phyloP scores from a whole-genome alignment of 2,888 invertebrate genomes.

The Tinea trinotella region DNA sequence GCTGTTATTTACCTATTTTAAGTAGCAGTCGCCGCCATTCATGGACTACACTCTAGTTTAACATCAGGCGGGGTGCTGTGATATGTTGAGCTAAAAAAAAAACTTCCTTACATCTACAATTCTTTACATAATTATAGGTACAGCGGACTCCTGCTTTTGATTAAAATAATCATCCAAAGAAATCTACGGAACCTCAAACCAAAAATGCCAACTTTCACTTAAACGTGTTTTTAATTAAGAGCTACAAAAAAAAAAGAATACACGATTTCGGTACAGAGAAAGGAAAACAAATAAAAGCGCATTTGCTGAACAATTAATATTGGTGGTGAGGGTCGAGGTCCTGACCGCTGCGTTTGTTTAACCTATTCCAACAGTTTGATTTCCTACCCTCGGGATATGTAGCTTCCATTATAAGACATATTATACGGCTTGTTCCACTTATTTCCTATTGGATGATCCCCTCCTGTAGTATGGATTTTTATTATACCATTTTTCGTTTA shows the following conservation, averaged over 20 bases:
- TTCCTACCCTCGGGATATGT: conserved; percentile 64
- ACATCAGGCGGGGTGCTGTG: no score
- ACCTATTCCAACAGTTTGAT: conserved; percentile 72
- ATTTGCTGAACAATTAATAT: conserved; percentile 41
- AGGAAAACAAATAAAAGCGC: conserved; percentile 59
- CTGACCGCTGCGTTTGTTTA: conserved; percentile 55
- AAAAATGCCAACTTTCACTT: neutral
- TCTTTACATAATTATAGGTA: no score
- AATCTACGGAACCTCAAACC: neutral
- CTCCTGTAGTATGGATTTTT: no score
- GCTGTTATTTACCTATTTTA: no score
- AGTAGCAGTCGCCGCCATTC: no score
- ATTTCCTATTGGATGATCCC: neutral
- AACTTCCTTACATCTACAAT: no score
- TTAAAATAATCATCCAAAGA: no score
- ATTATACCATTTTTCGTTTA: no score
- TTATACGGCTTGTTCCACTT: no score
- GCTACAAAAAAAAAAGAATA: neutral
- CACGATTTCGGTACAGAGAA: conserved; percentile 27
- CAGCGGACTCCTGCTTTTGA: no score
- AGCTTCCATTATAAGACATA: conserved; percentile 57
- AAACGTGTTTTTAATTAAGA: neutral
- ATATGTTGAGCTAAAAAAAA: no score
- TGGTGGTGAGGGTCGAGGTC: conserved; percentile 21
- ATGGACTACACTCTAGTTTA: no score